These are phyloP conservation scores for Orgyia antiqua DNA, from an alignment of 2,888 invertebrate genomes.

Conservation along the genomic window DNA sequence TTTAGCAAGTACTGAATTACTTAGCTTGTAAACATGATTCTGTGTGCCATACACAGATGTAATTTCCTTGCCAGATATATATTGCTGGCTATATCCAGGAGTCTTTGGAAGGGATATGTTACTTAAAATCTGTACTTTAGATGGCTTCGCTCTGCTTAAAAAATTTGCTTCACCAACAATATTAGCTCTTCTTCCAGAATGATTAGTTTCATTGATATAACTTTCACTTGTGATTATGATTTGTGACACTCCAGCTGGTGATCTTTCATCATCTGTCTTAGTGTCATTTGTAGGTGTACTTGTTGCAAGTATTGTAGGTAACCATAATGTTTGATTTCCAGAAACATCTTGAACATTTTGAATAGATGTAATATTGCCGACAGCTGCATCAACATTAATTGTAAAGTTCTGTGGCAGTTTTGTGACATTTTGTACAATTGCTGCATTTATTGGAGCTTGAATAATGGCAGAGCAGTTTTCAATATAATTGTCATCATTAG, in stretches of 20 bases:
- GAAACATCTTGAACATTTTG: conserved; percentile 71
- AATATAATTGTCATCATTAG: conserved; percentile 58
- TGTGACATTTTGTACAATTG: conserved; percentile 69
- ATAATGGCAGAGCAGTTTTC: conserved; percentile 63
- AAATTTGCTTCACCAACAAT: conserved; percentile 64
- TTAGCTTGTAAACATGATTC: conserved; percentile 66
- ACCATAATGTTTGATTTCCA: conserved; percentile 65
- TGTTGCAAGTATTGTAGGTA: conserved; percentile 66
- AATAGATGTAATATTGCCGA: conserved; percentile 66
- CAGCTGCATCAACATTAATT: conserved; percentile 68
- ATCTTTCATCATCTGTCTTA: conserved; percentile 57
- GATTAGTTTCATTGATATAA: conserved; percentile 56
- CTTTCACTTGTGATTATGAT: conserved; percentile 70
- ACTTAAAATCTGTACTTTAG: conserved; percentile 73
- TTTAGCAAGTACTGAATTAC: conserved; percentile 65
- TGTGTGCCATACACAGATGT: conserved; percentile 59
- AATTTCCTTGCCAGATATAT: conserved; percentile 56
- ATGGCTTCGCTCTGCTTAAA: conserved; percentile 53
- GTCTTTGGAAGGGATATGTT: conserved; percentile 70
- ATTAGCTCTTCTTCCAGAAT: conserved; percentile 52
- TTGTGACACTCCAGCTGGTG: conserved; percentile 61
- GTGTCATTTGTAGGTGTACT: conserved; percentile 48
- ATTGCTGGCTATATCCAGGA: conserved; percentile 59
- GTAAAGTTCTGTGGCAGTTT: conserved; percentile 71
- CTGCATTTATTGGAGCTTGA: conserved; percentile 61